Conservation (phyloP, 2,113 vertebrate genomes). For the Chaenogobius annularis region DNA sequence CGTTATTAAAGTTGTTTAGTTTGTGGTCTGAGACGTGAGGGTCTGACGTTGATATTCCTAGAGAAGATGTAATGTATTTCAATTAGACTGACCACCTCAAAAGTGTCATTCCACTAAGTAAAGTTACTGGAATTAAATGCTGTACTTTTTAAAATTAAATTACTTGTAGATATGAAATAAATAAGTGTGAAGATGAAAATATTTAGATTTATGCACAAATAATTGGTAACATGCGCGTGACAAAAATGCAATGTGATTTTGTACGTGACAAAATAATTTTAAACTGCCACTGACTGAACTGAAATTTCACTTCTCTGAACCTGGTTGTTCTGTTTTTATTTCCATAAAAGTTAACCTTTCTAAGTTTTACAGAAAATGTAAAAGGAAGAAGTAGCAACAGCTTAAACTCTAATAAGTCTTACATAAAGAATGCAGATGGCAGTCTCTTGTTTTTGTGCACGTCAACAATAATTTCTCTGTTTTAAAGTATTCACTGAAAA, state of each 20-base stretch:
- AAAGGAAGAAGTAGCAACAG: background rate
- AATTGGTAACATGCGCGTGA: too few relatives aligned
- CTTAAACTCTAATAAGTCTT: background rate
- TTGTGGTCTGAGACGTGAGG: background rate
- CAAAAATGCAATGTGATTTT: too few relatives aligned
- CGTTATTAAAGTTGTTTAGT: too few relatives aligned
- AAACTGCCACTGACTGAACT: too few relatives aligned
- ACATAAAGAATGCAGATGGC: background rate
- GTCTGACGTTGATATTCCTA: background rate
- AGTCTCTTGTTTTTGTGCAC: background rate
- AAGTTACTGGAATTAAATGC: too few relatives aligned
- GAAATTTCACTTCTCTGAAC: background rate
- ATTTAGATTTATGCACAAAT: too few relatives aligned
- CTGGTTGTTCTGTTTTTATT: background rate
- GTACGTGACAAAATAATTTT: too few relatives aligned
- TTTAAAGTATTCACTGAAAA: background rate
- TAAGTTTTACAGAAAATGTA: background rate
- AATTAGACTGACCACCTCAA: background rate
- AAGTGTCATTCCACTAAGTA: too few relatives aligned
- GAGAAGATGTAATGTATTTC: background rate
- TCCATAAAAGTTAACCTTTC: background rate
- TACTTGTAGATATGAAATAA: too few relatives aligned
- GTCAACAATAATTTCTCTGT: background rate
- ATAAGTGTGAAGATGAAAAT: too few relatives aligned
- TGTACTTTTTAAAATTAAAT: too few relatives aligned